Evolutionary conservation across 2,888 invertebrate species (phyloP), one percentile per base, ranked within the genome.

Genomic region (Acanthococcus lagerstroemiae): DNA sequence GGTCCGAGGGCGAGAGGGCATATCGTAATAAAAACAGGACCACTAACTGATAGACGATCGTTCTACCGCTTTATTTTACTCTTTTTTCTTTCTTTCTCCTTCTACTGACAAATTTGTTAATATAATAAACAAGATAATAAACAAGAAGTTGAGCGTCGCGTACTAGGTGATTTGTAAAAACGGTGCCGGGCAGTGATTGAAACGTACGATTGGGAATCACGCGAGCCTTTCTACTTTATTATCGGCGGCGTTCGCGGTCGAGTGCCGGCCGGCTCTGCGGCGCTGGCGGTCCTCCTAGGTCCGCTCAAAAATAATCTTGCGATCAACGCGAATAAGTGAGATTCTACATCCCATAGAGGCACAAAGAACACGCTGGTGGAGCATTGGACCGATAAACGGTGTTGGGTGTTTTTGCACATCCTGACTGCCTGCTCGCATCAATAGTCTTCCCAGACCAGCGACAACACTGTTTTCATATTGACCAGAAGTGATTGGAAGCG

Each of bases 101-200:
- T 52, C 12, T 37, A 37, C 61, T 61, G 61, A 61, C 61, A 61
- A 61, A 61, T 61, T 61, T 61, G 61, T 61, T 61, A 61, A 50
- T 61, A 61, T 61, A 61, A 61, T 61, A 61, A 61, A 61, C 61
- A 61, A 61, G 61, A 61, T 61, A 61, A 61, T 61, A 61, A 61
- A 61, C 61, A 61, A 61, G 61, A 26, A n/a, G 30, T 52, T 50
- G 24, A 45, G 26, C 58, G 25, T 58, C 58, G 58, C 27, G 27
- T 48, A 24, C 26, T 26, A 37, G 22, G 21, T 52, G 52, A 52
- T 52, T 52, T 22, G 52, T 52, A 22, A 21, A 9, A 48, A n/a
- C 48, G n/a, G 9, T 21, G 12, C 24, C 19, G 30, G 21, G 17
- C n/a, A 30, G 27, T 61, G 61, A 61, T 61, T 61, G 61, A 60